Evolutionary conservation across 1,140 invertebrate genomes (phyloP).

Genomic region (Gonioctena quinquepunctata): DNA sequence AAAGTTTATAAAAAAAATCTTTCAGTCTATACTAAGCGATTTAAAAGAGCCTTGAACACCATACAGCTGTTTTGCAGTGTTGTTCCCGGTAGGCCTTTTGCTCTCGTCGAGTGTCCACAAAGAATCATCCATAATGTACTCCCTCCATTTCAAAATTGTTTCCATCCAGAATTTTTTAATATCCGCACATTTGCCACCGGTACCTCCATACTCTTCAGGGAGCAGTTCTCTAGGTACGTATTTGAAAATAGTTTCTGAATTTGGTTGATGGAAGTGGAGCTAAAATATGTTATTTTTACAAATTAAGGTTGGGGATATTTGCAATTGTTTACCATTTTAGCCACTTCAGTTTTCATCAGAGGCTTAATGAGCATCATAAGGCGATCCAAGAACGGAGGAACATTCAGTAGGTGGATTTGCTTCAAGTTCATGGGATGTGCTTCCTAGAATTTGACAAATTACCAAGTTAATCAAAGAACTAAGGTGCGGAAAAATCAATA

Average conservation of each 20-base stretch:
- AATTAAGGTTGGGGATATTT: too few species aligned
- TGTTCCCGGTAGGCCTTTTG: constrained; percentile 40
- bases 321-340: constrained; percentile 59
- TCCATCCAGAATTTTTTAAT: constrained; percentile 62
- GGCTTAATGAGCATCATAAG: constrained; percentile 66
- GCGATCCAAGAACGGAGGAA: constrained; percentile 65
- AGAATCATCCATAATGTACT: constrained; percentile 42
- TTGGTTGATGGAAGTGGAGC: constrained; percentile 65
- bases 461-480: too few species aligned
- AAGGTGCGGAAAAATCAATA: not conserved
- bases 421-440: constrained; percentile 74
- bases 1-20: too few species aligned
- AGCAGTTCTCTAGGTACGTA: constrained; percentile 65
- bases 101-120: constrained; percentile 49
- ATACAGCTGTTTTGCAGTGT: constrained; percentile 34
- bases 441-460: constrained; percentile 62
- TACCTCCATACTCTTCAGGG: constrained; percentile 69
- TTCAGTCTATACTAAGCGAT: constrained; percentile 58
- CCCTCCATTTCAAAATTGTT: constrained; percentile 45
- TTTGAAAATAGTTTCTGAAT: constrained; percentile 63
- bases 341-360: constrained; percentile 67
- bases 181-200: constrained; percentile 59
- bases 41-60: constrained; percentile 60
- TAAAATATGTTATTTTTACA: constrained; percentile 51
- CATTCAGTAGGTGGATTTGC: constrained; percentile 73